phyloP scores from a whole-genome alignment of 2,888 invertebrate genomes.

The Xylocampa areola region DNA sequence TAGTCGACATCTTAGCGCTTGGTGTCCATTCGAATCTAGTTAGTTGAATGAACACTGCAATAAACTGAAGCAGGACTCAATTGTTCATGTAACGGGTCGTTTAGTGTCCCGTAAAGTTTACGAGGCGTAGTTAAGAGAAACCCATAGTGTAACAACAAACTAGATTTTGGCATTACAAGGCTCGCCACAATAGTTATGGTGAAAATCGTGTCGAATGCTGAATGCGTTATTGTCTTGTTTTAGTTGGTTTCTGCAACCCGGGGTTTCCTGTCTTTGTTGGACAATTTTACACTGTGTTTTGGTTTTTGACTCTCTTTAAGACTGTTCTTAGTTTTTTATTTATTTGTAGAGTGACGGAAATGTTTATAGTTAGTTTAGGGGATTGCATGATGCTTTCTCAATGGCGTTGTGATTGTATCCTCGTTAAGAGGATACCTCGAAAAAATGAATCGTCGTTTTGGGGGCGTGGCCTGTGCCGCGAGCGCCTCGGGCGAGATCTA shows the following conservation, averaged over 20 bases:
- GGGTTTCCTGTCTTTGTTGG: constrained; percentile 74
- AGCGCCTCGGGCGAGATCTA: no score
- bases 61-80: constrained; percentile 32
- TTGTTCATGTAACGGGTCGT: constrained; percentile 33
- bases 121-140: constrained; percentile 42
- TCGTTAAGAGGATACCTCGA: no score
- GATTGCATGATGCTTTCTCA: no score
- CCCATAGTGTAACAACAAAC: constrained; percentile 31
- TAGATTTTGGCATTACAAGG: constrained; percentile 52
- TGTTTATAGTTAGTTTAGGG: no score
- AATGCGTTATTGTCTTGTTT: constrained; percentile 79
- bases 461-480: no score
- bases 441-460: no score
- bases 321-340: no score
- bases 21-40: constrained; percentile 1
- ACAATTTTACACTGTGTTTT: constrained; percentile 47
- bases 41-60: constrained; percentile 8
- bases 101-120: constrained; percentile 30
- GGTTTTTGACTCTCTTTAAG: constrained; percentile 33
- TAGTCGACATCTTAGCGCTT: not conserved
- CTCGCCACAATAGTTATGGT: constrained; percentile 70
- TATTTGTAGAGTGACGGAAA: constrained; percentile 18
- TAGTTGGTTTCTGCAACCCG: constrained; percentile 64
- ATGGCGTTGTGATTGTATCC: no score
- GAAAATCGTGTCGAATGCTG: constrained; percentile 85